Conservation (phyloP, 92 coral and sea anemone species). For the Porites cylindrica region DNA sequence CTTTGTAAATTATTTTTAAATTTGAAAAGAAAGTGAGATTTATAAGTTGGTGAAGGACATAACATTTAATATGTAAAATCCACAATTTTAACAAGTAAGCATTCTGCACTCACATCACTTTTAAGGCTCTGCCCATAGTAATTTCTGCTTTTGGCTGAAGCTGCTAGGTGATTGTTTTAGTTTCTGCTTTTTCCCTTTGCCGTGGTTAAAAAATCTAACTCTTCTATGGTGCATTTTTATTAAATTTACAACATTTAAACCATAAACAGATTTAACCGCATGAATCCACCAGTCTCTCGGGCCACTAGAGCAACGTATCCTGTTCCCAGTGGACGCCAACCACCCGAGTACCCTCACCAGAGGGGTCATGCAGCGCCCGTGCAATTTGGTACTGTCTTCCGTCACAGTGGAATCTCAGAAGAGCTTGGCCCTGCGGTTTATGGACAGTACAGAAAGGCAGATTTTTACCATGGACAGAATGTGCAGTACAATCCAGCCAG, state of each 20-base stretch:
- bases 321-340: constrained; percentile 53
- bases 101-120: constrained; percentile 7
- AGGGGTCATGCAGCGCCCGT: constrained; percentile 25
- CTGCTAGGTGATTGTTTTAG: not conserved
- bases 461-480: not conserved
- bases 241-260: constrained; percentile 67
- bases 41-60: not conserved
- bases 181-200: not conserved
- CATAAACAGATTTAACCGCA: constrained; percentile 96
- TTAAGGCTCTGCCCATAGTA: not conserved
- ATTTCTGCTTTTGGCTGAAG: not conserved
- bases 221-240: not conserved
- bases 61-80: not conserved
- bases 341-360: constrained; percentile 8
- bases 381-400: constrained; percentile 31
- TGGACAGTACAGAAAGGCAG: constrained; percentile 40
- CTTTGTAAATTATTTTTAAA: not conserved
- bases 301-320: constrained; percentile 77
- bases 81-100: not conserved
- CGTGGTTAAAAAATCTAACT: not conserved
- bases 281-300: constrained; percentile 79
- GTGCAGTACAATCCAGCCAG: constrained; percentile 11
- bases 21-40: not conserved
- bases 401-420: not conserved
- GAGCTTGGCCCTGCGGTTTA: constrained; percentile 23